Conservation (phyloP, 1,140 invertebrate species). For the Leptonema lineaticorne region DNA sequence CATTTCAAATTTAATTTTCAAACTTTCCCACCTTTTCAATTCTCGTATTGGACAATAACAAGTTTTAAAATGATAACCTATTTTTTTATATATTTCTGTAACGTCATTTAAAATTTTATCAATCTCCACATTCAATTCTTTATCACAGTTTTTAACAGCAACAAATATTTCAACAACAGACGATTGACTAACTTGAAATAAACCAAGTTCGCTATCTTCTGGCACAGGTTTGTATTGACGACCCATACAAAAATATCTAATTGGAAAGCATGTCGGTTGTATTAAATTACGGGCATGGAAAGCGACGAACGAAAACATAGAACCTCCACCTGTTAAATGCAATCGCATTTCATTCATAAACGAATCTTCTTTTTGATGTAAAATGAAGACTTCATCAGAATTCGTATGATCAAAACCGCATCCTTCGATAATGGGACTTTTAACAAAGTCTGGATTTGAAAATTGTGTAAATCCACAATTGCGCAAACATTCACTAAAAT, state of each 20-base stretch:
- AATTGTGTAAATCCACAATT: slow-evolving; percentile 56
- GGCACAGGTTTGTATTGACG: slow-evolving; percentile 60
- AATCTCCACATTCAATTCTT: slow-evolving; percentile 53
- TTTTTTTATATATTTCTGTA: slow-evolving; percentile 56
- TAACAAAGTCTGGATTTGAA: slow-evolving; percentile 67
- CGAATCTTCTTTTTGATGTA: slow-evolving; percentile 56
- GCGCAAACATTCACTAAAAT: slow-evolving; percentile 53
- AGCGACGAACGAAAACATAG: slow-evolving; percentile 63
- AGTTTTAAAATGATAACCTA: slow-evolving; percentile 65
- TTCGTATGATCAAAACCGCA: slow-evolving; percentile 61
- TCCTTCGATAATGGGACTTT: slow-evolving; percentile 68
- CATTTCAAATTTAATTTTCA: slow-evolving; percentile 65
- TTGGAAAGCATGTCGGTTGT: slow-evolving; percentile 57
- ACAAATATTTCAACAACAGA: slow-evolving; percentile 61
- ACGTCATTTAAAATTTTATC: slow-evolving; percentile 51
- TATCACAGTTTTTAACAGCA: slow-evolving; percentile 49
- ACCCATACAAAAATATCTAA: slow-evolving; percentile 63
- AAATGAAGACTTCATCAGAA: slow-evolving; percentile 56
- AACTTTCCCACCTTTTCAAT: slow-evolving; percentile 61
- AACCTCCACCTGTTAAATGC: slow-evolving; percentile 67
- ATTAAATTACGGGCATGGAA: slow-evolving; percentile 64
- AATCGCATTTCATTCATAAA: slow-evolving; percentile 54
- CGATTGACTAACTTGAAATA: slow-evolving; percentile 65
- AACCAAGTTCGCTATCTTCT: slow-evolving; percentile 47
- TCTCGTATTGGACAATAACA: slow-evolving; percentile 57